Percentiles rank a stretch among this genome's conserved stretches.
Conservation (phyloP, 2,113 vertebrate species). For the Pholis gunnellus region DNA sequence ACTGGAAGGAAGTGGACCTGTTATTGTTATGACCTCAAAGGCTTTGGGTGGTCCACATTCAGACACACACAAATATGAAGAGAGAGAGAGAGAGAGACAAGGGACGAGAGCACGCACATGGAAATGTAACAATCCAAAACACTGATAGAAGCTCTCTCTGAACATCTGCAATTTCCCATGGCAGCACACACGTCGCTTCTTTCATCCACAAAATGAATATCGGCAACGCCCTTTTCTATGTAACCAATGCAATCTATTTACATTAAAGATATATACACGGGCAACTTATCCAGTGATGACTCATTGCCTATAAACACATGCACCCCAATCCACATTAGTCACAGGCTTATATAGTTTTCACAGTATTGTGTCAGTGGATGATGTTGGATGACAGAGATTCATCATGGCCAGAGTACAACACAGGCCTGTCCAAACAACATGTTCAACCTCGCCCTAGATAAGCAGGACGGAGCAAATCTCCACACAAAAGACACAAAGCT, state of each 20-base stretch:
- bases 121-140: slow-evolving; percentile 50
- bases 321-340: slow-evolving; percentile 14
- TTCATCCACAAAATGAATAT: slow-evolving; percentile 20
- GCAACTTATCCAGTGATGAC: slow-evolving; percentile 10
- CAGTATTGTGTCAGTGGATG: slow-evolving; percentile 16
- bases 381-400: slow-evolving; percentile 50
- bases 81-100: slow-evolving; percentile 2
- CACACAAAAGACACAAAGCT: slow-evolving; percentile 52
- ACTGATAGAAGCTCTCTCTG: slow-evolving; percentile 36
- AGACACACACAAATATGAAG: slow-evolving; percentile 8
- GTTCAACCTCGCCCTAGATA: slow-evolving; percentile 67
- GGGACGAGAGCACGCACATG: slow-evolving; percentile 32
- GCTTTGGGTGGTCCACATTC: slow-evolving; percentile 80
- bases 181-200: not conserved
- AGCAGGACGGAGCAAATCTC: slow-evolving; percentile 63
- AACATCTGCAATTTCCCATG: slow-evolving; percentile 59
- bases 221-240: slow-evolving; percentile 40
- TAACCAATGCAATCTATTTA: slow-evolving; percentile 46
- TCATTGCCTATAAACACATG: slow-evolving; percentile 42
- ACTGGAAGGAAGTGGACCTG: slow-evolving; percentile 73
- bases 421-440: slow-evolving; percentile 71
- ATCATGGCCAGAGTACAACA: slow-evolving; percentile 44
- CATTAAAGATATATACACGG: slow-evolving; percentile 10
- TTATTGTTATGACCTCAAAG: slow-evolving; percentile 79
- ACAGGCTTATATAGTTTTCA: slow-evolving; percentile 11